phyloP scores from a whole-genome alignment of 2,888 invertebrate genomes.

The Mythimna pallens region DNA sequence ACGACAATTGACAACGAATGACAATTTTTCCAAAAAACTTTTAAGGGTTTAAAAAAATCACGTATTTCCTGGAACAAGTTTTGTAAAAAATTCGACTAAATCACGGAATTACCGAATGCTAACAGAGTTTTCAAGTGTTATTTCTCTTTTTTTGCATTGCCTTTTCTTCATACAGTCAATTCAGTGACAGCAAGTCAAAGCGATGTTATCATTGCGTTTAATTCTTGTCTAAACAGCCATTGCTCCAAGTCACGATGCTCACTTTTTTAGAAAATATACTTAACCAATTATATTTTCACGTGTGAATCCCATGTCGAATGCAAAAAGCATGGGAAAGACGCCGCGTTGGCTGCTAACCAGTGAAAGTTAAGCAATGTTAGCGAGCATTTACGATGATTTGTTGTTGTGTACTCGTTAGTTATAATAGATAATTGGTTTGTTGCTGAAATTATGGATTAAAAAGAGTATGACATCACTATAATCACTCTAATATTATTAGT shows the following conservation, averaged over 20 bases:
- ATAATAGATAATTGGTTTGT: slow-evolving; percentile 17
- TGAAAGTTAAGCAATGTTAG: slow-evolving; percentile 58
- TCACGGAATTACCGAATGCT: too few species aligned
- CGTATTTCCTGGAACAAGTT: too few species aligned
- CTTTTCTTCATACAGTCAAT: background rate
- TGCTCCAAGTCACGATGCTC: slow-evolving; percentile 25
- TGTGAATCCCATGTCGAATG: slow-evolving; percentile 62
- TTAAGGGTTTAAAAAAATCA: too few species aligned
- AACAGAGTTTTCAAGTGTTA: too few species aligned
- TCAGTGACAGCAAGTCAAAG: background rate
- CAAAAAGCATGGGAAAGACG: slow-evolving; percentile 63
- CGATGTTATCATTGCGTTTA: background rate
- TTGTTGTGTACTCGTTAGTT: slow-evolving; percentile 19
- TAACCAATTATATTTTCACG: slow-evolving; percentile 53
- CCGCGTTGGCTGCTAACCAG: slow-evolving; percentile 39
- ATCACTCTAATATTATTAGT: background rate
- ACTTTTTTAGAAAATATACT: slow-evolving; percentile 56
- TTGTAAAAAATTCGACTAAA: too few species aligned
- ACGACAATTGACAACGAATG: too few species aligned
- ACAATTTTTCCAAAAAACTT: too few species aligned
- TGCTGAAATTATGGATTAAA: slow-evolving; percentile 1
- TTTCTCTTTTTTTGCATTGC: too few species aligned
- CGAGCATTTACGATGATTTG: slow-evolving; percentile 35
- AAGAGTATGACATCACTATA: background rate
- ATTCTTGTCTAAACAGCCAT: slow-evolving; percentile 2